A percentile compares a stretch with the other conserved stretches of the same genome.
Evolutionary conservation across 2,113 vertebrate genomes (phyloP).

Genomic region (Galemys pyrenaicus): DNA sequence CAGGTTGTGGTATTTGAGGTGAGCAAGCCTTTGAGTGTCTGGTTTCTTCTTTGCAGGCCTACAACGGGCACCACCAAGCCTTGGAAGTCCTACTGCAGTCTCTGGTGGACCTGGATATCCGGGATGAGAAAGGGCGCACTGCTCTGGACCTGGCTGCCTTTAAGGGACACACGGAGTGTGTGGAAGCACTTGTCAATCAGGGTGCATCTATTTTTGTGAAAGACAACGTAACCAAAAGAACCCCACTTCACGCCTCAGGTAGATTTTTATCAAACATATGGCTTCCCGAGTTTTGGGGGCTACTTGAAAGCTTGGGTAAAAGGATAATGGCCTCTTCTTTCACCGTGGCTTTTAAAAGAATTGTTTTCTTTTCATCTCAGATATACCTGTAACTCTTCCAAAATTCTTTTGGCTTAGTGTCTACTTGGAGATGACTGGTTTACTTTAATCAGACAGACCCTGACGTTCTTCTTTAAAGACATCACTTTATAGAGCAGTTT

Average conservation of each 20-base stretch:
- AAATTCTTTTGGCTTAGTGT: background rate
- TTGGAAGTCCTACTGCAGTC: slow-evolving; percentile 95
- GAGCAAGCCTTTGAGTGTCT: accelerated
- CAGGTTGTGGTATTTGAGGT: background rate
- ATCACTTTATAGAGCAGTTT: background rate
- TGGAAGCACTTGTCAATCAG: slow-evolving; percentile 94
- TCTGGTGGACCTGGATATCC: slow-evolving; percentile 92
- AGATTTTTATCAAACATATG: background rate
- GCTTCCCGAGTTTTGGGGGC: background rate
- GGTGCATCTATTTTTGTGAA: slow-evolving; percentile 92
- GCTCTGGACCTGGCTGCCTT: slow-evolving; percentile 94
- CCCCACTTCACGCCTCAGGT: slow-evolving; percentile 95
- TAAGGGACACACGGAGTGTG: slow-evolving; percentile 93
- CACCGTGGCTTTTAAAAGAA: background rate
- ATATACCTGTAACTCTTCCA: background rate
- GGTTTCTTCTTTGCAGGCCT: slow-evolving; percentile 88
- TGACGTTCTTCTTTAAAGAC: background rate
- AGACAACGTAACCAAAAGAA: slow-evolving; percentile 91
- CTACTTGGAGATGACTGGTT: background rate
- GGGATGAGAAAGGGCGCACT: slow-evolving; percentile 93
- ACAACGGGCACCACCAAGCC: slow-evolving; percentile 96
- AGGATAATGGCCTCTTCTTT: background rate
- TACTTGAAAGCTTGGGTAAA: background rate
- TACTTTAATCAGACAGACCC: background rate
- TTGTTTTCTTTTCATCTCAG: background rate